Evolutionary conservation across 1,140 invertebrate species (phyloP).

Genomic region (Ruditapes philippinarum): DNA sequence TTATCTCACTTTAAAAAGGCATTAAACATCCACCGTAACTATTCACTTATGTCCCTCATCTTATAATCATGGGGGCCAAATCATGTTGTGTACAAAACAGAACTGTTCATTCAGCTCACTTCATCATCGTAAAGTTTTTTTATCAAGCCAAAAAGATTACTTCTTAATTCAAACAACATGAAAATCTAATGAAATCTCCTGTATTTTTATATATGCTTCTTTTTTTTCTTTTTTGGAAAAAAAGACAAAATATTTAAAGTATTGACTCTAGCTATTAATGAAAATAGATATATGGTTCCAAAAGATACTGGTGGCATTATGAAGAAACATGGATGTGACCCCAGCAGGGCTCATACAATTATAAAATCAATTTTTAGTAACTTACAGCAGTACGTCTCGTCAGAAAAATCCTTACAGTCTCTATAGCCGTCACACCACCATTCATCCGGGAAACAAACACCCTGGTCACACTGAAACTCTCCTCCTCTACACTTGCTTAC

Average conservation of each 20-base stretch:
- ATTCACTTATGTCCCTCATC: background rate
- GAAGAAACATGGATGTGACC: no score
- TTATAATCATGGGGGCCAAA: background rate
- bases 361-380: background rate
- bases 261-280: no score
- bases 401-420: constrained; percentile 83
- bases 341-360: background rate
- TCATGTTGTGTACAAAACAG: background rate
- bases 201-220: no score
- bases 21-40: background rate
- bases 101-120: background rate
- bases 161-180: background rate
- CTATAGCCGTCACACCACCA: constrained; percentile 84
- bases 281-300: no score
- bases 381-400: constrained; percentile 80
- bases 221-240: no score
- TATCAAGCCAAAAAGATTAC: background rate
- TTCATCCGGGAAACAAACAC: constrained; percentile 81
- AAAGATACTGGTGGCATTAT: no score
- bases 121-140: background rate
- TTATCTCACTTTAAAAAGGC: background rate
- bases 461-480: constrained; percentile 84
- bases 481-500: constrained; percentile 68
- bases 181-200: background rate
- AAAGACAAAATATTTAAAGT: no score